These are phyloP conservation scores for Thunnus albacares DNA, from an alignment of 2,797 vertebrate genomes.

Conservation along the genomic window DNA sequence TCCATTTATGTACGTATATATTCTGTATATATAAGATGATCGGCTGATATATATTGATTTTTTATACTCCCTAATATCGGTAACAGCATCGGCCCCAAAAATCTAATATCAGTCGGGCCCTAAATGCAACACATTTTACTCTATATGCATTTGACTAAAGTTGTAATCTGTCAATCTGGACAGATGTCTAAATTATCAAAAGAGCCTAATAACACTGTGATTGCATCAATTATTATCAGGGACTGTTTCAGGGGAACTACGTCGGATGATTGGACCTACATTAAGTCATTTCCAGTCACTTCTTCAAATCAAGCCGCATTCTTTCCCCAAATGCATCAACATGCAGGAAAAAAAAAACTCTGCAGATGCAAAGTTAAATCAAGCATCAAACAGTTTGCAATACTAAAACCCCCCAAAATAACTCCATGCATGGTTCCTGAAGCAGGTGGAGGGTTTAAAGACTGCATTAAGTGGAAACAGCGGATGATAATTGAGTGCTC, in stretches of 20 bases:
- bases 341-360: conserved; percentile 1
- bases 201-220: background rate
- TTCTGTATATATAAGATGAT: no score
- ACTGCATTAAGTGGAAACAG: conserved; percentile 8
- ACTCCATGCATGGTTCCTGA: background rate
- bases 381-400: conserved; percentile 8
- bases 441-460: conserved; percentile 31
- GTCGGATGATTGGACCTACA: background rate
- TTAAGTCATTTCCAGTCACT: conserved; percentile 21
- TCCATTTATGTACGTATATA: no score
- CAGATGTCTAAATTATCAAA: background rate
- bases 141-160: background rate
- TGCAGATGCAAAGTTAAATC: conserved; percentile 4
- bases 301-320: conserved; percentile 16
- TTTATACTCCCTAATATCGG: no score
- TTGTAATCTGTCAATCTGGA: no score
- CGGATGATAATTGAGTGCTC: conserved; percentile 28
- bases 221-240: background rate
- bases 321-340: conserved; percentile 26
- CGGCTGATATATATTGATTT: no score
- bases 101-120: no score
- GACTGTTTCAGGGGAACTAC: background rate
- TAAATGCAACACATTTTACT: background rate
- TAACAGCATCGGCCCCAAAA: no score
- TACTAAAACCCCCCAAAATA: background rate